These are phyloP conservation scores for Melanotaenia trifasciata DNA, from an alignment of 2,797 vertebrate species.

Conservation along the genomic window DNA sequence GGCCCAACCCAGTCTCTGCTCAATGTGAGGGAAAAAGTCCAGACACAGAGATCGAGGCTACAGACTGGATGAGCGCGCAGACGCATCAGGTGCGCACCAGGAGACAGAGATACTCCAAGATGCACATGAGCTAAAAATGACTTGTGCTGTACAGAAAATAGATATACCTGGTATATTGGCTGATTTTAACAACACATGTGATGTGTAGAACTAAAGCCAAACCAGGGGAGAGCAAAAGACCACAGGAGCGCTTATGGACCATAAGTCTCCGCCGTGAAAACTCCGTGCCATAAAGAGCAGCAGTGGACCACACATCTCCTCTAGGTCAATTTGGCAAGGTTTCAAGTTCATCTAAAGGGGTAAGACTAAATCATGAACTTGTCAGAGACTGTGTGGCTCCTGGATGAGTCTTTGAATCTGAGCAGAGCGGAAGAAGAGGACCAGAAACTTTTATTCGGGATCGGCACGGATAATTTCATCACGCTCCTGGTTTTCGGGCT, in stretches of 20 bases:
- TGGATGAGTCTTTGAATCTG: constrained; percentile 60
- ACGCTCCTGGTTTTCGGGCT: constrained; percentile 91
- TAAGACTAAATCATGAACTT: constrained; percentile 72
- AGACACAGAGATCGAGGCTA: constrained; percentile 27
- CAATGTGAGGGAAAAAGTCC: constrained; percentile 51
- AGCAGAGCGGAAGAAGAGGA: constrained; percentile 78
- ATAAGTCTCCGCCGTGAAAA: constrained; percentile 9
- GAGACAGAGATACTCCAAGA: constrained; percentile 25
- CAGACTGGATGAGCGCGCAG: constrained; percentile 47
- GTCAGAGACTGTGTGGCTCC: constrained; percentile 60
- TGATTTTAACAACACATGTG: neutral
- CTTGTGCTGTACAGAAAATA: neutral
- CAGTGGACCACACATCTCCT: constrained; percentile 10
- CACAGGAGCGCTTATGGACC: constrained; percentile 22
- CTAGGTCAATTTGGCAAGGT: neutral
- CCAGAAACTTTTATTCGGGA: constrained; percentile 84
- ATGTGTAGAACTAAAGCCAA: neutral
- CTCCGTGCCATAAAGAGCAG: constrained; percentile 26
- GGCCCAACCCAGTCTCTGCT: constrained; percentile 60
- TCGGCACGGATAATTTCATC: constrained; percentile 91
- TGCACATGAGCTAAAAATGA: constrained; percentile 11
- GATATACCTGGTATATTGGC: no score
- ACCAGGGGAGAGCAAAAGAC: neutral
- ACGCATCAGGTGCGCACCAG: constrained; percentile 61
- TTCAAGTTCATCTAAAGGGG: neutral